These are phyloP conservation scores for Anadara kagoshimensis DNA, from an alignment of 1,140 invertebrate species.

Conservation along the genomic window DNA sequence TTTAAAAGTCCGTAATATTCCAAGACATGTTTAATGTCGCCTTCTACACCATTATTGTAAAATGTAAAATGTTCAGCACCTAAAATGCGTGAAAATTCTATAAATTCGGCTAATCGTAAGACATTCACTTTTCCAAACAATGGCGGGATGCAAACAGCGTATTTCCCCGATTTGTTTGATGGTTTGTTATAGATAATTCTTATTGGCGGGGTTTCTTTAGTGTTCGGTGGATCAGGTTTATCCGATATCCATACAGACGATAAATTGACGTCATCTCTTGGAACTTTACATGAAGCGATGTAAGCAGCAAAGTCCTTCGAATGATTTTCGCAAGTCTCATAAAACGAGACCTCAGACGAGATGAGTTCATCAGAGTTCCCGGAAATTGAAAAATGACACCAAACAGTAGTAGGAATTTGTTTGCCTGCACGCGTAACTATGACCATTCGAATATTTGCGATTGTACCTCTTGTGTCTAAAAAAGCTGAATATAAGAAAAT, in stretches of 20 bases:
- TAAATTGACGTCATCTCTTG: not conserved
- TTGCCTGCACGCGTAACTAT: not conserved
- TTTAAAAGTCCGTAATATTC: conserved; percentile 44
- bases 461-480: conserved; percentile 1
- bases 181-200: not conserved
- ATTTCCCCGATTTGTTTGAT: not conserved
- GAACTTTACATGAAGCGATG: conserved; percentile 33
- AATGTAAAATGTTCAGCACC: conserved; percentile 60
- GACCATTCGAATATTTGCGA: not conserved
- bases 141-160: conserved; percentile 56
- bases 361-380: not conserved
- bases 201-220: not conserved
- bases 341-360: not conserved
- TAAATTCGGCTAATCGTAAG: conserved; percentile 54
- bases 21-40: conserved; percentile 39
- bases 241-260: conserved; percentile 16
- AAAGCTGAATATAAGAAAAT: conserved; percentile 7
- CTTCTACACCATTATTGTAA: conserved; percentile 45
- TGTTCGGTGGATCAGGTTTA: not conserved
- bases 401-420: not conserved
- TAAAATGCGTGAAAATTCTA: conserved; percentile 57
- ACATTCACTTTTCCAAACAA: conserved; percentile 52
- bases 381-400: conserved; percentile 6
- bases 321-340: conserved; percentile 41
- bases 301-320: conserved; percentile 24